Percentiles rank a stretch among this genome's conserved stretches.
These are phyloP conservation scores for sheep (Ovis aries) DNA, from an alignment of 2,113 vertebrate genomes.

Conservation along the genomic window DNA sequence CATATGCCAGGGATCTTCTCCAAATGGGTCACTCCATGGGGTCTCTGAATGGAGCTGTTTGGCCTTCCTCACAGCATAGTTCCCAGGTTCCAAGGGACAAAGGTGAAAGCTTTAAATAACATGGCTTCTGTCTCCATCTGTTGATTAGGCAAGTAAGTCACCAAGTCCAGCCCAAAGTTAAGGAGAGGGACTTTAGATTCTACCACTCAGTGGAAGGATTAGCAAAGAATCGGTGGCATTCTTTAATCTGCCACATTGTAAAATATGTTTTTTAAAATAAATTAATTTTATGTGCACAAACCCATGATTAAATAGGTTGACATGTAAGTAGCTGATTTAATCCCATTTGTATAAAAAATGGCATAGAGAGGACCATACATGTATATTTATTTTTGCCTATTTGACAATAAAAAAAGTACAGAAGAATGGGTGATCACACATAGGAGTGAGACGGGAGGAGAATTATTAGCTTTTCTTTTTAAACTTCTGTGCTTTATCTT, in stretches of 20 bases:
- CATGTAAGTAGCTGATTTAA: neutral
- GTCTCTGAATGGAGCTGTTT: neutral
- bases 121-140: neutral
- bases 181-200: neutral
- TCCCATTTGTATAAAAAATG: neutral
- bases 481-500: neutral
- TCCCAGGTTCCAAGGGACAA: neutral
- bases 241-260: neutral
- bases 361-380: neutral
- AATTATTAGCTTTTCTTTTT: neutral
- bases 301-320: neutral
- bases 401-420: neutral
- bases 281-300: neutral
- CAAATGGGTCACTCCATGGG: neutral
- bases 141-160: neutral
- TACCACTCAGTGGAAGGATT: neutral
- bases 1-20: neutral
- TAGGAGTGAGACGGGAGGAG: neutral
- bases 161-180: neutral
- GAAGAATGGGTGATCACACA: neutral
- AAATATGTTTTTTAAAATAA: neutral
- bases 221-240: neutral
- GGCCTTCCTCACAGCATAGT: neutral
- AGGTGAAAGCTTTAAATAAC: neutral
- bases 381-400: neutral